Conservation (phyloP, 2,797 vertebrate species). For the Neosalanx taihuensis region DNA sequence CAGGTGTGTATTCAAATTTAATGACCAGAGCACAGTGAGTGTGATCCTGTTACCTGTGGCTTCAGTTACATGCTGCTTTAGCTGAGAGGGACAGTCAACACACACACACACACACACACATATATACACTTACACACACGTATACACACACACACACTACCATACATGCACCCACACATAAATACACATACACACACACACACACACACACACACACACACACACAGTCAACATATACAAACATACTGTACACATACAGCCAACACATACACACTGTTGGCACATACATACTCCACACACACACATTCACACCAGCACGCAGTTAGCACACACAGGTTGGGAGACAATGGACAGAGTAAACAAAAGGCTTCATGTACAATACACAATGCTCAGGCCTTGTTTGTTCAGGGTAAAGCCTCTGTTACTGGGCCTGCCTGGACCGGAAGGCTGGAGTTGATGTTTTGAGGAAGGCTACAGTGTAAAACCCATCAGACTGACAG, state of each 20-base stretch:
- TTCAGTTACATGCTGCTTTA: constrained; percentile 64
- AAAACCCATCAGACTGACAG: too few species aligned
- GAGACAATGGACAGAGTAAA: neutral
- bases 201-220: constrained; percentile 2
- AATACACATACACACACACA: constrained; percentile 11
- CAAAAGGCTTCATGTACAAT: neutral
- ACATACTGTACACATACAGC: neutral
- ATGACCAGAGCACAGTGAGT: constrained; percentile 64
- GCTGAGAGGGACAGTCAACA: constrained; percentile 28
- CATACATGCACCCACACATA: neutral
- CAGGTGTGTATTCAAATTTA: constrained; percentile 74
- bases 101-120: constrained; percentile 12
- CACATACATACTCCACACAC: neutral
- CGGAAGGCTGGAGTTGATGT: too few species aligned
- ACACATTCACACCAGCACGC: neutral
- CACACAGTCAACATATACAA: neutral
- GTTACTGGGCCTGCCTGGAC: neutral
- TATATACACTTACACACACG: constrained; percentile 22
- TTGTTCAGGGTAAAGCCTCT: neutral
- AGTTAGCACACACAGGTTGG: neutral
- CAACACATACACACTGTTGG: neutral
- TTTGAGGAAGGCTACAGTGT: too few species aligned
- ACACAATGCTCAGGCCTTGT: neutral
- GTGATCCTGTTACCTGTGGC: constrained; percentile 72
- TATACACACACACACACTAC: constrained; percentile 4